phyloP scores from a whole-genome alignment of 2,797 vertebrate genomes.

The Gobionotothen gibberifrons region DNA sequence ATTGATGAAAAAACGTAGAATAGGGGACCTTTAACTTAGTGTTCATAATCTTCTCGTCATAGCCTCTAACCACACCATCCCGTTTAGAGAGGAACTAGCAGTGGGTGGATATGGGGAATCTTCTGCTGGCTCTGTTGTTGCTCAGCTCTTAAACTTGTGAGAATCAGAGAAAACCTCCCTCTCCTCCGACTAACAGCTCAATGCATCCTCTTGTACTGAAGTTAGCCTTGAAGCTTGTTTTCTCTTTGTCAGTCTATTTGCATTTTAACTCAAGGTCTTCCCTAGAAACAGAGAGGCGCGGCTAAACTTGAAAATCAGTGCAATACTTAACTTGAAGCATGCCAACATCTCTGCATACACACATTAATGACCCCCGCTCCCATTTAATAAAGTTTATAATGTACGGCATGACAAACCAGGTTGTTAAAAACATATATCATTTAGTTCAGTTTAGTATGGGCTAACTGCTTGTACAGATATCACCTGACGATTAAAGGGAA shows the following conservation, averaged over 20 bases:
- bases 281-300: constrained; percentile 16
- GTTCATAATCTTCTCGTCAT: constrained; percentile 24
- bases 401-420: constrained; percentile 1
- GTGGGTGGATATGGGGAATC: constrained; percentile 11
- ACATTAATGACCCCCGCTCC: constrained; percentile 5
- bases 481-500: background rate
- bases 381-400: constrained; percentile 3
- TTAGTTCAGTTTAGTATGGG: constrained; percentile 3
- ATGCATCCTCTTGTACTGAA: constrained; percentile 15
- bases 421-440: constrained; percentile 14
- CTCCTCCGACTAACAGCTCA: constrained; percentile 8
- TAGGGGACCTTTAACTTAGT: background rate
- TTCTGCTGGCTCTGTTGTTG: constrained; percentile 6
- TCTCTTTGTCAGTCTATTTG: constrained; percentile 32
- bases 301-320: constrained; percentile 37
- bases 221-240: constrained; percentile 22
- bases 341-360: constrained; percentile 4
- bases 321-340: constrained; percentile 15
- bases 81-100: constrained; percentile 7
- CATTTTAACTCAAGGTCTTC: constrained; percentile 24
- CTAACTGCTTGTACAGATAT: background rate
- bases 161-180: constrained; percentile 10
- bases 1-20: no score
- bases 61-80: constrained; percentile 8
- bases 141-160: constrained; percentile 5